Evolutionary conservation across 1,140 invertebrate species (phyloP), one percentile per base, ranked within the genome.

Genomic region (Drosophila eugracilis): DNA sequence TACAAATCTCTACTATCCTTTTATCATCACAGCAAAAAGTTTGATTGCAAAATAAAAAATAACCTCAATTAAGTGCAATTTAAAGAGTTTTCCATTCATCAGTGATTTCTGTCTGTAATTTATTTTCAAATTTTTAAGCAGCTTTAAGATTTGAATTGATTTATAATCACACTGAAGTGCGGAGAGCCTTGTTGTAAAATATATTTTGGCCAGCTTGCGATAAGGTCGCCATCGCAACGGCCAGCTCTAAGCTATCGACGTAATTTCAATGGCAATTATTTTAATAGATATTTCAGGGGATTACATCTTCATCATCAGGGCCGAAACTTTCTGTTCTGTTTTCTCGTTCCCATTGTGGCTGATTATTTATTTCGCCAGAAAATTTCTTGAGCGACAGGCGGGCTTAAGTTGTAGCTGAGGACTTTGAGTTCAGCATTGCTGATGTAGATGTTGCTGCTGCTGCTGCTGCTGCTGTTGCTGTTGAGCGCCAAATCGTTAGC

Each of bases 401-500:
- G 63, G 74, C 78, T 80, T 80, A 80, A 81, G 59, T 72, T 78
- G 70, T 74, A 52, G 32, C 62, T 34, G 45, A 37, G 50, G 69
- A 52, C 60, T 69, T 62, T 53, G 54, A 42, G 55, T 54, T 69
- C 39, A n/a, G 63, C 44, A 62, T 50, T 70, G 50, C 63, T 36
- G 19, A 36, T 39, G 19, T 15, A 39, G 17, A 26, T 48, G 41
- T 24, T 39, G 36, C 32, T 54, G 45, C 17, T 57, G 22, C 5
- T 60, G 21, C 9, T 47, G 10, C 19, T 58, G 7, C 32, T 71
- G 28, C 22, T 44, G 37, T 36, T 59, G 22, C 52, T 71, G 63
- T 79, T 75, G 52, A 71, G 66, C 60, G 70, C 65, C 66, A 86
- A 77, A 77, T 86, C 81, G 77, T 86, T 88, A 88, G 83, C 70